Conservation (phyloP, 1,140 invertebrate genomes). For the Conus betulinus region DNA sequence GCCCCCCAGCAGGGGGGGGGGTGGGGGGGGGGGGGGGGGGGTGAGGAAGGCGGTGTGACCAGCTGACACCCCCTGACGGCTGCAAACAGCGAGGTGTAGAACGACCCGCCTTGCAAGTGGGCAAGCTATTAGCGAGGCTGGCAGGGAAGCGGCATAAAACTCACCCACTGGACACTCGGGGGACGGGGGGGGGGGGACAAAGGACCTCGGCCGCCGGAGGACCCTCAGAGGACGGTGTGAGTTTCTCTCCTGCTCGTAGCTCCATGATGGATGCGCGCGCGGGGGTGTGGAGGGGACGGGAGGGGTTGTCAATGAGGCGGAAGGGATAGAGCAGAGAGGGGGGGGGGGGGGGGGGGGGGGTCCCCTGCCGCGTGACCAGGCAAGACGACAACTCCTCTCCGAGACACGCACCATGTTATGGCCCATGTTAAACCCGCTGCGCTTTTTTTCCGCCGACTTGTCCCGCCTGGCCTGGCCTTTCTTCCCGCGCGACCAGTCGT, state of each 20-base stretch:
- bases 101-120: background rate
- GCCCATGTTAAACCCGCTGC: background rate
- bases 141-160: conserved; percentile 21
- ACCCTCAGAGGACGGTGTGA: background rate
- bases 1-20: too few species aligned
- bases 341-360: background rate
- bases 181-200: background rate
- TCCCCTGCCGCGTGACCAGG: background rate
- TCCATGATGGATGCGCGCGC: conserved; percentile 12
- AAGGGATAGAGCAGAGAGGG: background rate
- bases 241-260: conserved; percentile 2
- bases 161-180: conserved; percentile 4
- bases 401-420: background rate
- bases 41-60: background rate
- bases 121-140: background rate
- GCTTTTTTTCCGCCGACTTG: background rate
- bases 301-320: conserved; percentile 19
- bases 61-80: background rate
- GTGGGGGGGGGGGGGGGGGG: too few species aligned
- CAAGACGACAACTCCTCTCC: background rate
- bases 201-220: background rate
- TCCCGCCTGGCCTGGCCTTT: background rate
- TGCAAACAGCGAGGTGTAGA: conserved; percentile 10
- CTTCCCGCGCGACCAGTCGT: background rate
- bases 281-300: background rate